Base-by-base conservation (phyloP, 2,888 invertebrate species). In the Hoplodrina blanda region DNA sequence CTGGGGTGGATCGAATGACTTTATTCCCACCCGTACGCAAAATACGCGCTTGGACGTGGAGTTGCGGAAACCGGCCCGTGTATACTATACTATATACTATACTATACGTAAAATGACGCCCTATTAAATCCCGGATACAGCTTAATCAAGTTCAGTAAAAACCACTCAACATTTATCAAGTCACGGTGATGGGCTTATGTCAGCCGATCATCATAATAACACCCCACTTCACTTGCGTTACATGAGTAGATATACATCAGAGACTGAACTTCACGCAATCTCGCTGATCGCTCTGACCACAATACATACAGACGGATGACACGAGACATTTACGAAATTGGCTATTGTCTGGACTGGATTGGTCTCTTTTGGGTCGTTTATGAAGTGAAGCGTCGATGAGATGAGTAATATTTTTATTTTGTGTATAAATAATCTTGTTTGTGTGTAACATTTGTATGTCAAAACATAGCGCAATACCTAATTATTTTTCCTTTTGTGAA, bases 131-230 rank as follows among this genome's bases (percentile, higher is more conserved):
- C 13, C 19, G 7, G 46, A 20, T 25, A 20, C 17, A n/a, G 13
- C 37, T 19, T 60, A 30, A 63, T 63, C 20, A 63, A 20, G 46
- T 80, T 62, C 57, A 25, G 63, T 13, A 69, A 17, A 53, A 60
- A 66, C 60, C 66, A 73, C 79, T 82, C 62, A 72, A 41, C 52
- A 33, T 44, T 81, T 73, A 80, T 78, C 82, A n/a, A 61, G 60
- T 11, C 37, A 55, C 37, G 57, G 17, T 73, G 69, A 69, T 59
- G 44, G 57, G 30, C 19, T 67, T 17, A 71, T 44, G 65, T 63
- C 78, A 65, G 72, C 41, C 49, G 53, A 15, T 60, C 61, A 67
- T 65, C 54, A 67, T 15, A 73, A 69, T 65, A 76, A 55, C 69
- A 55, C 44, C 62, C 15, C 49, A 73, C 69, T 79, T 56, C 62